A percentile compares a stretch with the other conserved stretches of the same genome.
phyloP scores from a whole-genome alignment of 1,140 invertebrate species.

The Epicauta chinensis region DNA sequence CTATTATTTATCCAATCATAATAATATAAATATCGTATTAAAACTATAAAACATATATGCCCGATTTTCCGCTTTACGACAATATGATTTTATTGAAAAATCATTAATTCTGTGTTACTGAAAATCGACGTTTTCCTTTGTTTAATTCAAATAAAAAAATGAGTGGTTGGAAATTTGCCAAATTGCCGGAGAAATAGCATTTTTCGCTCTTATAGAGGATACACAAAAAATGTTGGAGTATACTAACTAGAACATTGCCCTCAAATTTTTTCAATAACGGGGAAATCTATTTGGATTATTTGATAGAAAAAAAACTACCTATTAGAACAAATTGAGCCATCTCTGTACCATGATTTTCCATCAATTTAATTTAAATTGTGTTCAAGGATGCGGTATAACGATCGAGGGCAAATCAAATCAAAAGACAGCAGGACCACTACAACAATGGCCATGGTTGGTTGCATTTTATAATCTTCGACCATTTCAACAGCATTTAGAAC shows the following conservation, averaged over 20 bases:
- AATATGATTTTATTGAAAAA: not conserved
- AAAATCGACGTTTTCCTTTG: not conserved
- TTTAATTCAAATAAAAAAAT: too few species aligned
- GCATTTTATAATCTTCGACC: slow-evolving; percentile 54
- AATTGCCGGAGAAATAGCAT: too few species aligned
- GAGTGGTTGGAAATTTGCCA: too few species aligned
- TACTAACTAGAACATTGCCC: too few species aligned
- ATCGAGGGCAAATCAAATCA: slow-evolving; percentile 54
- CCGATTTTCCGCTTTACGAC: not conserved
- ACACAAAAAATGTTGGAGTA: too few species aligned
- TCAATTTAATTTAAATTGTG: not conserved
- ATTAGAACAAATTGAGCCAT: too few species aligned
- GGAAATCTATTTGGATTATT: too few species aligned
- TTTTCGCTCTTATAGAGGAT: too few species aligned
- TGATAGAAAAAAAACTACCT: too few species aligned
- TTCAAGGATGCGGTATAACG: slow-evolving; percentile 59
- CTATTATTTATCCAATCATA: not conserved
- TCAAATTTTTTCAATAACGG: too few species aligned
- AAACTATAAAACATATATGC: not conserved
- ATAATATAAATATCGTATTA: not conserved
- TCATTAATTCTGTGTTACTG: not conserved
- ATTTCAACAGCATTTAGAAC: slow-evolving; percentile 38
- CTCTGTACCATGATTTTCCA: too few species aligned
- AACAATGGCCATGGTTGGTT: slow-evolving; percentile 75
- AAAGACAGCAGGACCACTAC: slow-evolving; percentile 34